A percentile compares a stretch with the other conserved stretches of the same genome.
Conservation (phyloP, 1,140 invertebrate genomes). For the Adelges cooleyi region DNA sequence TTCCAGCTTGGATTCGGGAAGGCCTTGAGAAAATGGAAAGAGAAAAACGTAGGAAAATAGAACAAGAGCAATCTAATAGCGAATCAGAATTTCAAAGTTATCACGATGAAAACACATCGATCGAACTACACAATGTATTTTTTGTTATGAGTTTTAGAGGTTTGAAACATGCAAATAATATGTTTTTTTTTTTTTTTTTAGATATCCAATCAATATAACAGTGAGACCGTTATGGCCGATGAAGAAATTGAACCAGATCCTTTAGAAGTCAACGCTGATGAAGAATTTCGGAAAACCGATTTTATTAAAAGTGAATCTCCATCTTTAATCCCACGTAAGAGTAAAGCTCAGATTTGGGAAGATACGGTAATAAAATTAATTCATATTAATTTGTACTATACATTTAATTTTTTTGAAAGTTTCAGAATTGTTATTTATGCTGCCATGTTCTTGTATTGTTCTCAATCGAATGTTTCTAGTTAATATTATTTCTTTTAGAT, state of each 20-base stretch:
- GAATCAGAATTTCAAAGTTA: slow-evolving; percentile 48
- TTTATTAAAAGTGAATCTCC: slow-evolving; percentile 31
- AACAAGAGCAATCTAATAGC: slow-evolving; percentile 57
- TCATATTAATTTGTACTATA: slow-evolving; percentile 2
- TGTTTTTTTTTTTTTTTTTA: slow-evolving; percentile 72
- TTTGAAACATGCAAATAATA: too few species aligned
- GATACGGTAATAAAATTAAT: slow-evolving; percentile 42
- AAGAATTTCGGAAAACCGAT: slow-evolving; percentile 34
- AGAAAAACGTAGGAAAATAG: slow-evolving; percentile 80
- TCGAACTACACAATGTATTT: slow-evolving; percentile 31
- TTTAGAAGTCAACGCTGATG: slow-evolving; percentile 40
- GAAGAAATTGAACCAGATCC: slow-evolving; percentile 47
- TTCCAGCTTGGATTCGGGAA: slow-evolving; percentile 92
- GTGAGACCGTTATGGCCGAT: slow-evolving; percentile 6
- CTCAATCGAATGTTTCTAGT: not conserved
- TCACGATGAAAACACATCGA: slow-evolving; percentile 37
- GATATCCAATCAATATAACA: slow-evolving; percentile 39
- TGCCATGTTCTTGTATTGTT: not conserved
- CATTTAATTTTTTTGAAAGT: slow-evolving; percentile 1
- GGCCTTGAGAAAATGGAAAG: slow-evolving; percentile 95
- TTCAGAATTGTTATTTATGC: not conserved
- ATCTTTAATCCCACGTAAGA: slow-evolving; percentile 35
- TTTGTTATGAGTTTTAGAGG: too few species aligned
- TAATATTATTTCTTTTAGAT: slow-evolving; percentile 49
- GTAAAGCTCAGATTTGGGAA: slow-evolving; percentile 43